These are phyloP conservation scores for Hypotaenidia okinawae DNA, from an alignment of 2,797 vertebrate species.

Conservation along the genomic window DNA sequence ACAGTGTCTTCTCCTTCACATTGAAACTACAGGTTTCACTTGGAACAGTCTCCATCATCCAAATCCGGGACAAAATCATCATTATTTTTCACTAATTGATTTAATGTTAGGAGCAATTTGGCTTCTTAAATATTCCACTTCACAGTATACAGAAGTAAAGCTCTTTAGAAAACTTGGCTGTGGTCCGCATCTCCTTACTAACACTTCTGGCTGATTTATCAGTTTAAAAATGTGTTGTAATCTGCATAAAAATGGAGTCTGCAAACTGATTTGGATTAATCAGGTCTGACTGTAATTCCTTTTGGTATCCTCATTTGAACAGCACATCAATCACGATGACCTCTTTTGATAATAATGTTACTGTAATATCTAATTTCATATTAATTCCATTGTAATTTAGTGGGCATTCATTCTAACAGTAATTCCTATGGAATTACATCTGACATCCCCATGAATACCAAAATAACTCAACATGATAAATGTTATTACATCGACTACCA, in stretches of 20 bases:
- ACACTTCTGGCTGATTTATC: constrained; percentile 63
- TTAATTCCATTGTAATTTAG: constrained; percentile 78
- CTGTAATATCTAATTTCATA: constrained; percentile 77
- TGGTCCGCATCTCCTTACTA: background rate
- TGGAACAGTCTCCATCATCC: background rate
- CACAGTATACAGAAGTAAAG: background rate
- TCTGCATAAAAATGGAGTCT: constrained; percentile 74
- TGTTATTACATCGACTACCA: constrained; percentile 50
- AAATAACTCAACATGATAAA: constrained; percentile 67
- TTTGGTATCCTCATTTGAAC: constrained; percentile 72
- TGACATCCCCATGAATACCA: constrained; percentile 62
- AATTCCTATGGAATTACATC: constrained; percentile 71
- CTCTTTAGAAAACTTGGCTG: constrained; percentile 10
- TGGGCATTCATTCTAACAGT: constrained; percentile 70
- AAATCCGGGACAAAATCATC: background rate
- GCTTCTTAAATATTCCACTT: background rate
- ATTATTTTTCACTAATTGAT: background rate
- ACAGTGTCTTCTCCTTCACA: background rate
- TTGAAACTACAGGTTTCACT: background rate
- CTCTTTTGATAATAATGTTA: constrained; percentile 77
- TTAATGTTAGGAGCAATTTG: background rate
- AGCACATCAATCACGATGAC: constrained; percentile 72
- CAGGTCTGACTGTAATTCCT: constrained; percentile 69
- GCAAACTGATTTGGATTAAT: constrained; percentile 74
- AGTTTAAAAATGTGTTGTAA: constrained; percentile 64